Conservation (phyloP, 2,113 vertebrate species). For the Paradoxurus hermaphroditus region DNA sequence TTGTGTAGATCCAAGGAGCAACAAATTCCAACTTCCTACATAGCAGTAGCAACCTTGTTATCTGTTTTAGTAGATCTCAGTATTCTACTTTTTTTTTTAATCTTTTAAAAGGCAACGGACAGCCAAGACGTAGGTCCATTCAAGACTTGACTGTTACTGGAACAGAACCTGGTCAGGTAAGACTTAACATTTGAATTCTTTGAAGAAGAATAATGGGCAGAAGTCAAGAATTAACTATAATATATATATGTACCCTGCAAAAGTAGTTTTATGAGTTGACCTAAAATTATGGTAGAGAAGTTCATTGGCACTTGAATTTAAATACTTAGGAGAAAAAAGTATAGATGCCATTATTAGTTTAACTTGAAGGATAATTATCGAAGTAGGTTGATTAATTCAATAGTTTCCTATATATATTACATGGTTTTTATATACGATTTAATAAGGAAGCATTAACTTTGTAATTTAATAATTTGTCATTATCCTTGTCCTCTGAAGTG, state of each 20-base stretch:
- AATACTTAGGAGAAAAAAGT: background rate
- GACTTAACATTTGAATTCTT: slow-evolving; percentile 45
- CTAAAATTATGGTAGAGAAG: slow-evolving; percentile 5
- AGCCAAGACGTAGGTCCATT: slow-evolving; percentile 95
- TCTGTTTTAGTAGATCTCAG: slow-evolving; percentile 75
- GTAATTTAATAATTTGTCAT: background rate
- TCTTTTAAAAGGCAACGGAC: slow-evolving; percentile 89
- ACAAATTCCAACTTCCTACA: slow-evolving; percentile 80
- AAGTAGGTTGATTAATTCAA: background rate
- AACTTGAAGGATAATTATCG: background rate
- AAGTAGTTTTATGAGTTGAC: slow-evolving; percentile 22
- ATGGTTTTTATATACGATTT: slow-evolving; percentile 1
- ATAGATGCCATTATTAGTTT: slow-evolving; percentile 8
- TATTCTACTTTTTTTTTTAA: slow-evolving; percentile 74
- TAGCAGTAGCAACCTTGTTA: slow-evolving; percentile 73
- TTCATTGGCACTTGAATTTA: background rate
- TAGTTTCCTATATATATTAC: background rate
- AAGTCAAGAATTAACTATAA: slow-evolving; percentile 1
- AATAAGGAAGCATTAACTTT: background rate
- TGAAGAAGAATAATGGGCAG: slow-evolving; percentile 30
- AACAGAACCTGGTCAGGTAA: slow-evolving; percentile 96
- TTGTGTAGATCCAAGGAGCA: slow-evolving; percentile 81
- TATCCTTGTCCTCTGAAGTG: background rate
- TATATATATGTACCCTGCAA: background rate
- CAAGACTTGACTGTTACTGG: slow-evolving; percentile 94